Evolutionary conservation across 1,140 invertebrate species (phyloP).

Genomic region (Penaeus indicus): DNA sequence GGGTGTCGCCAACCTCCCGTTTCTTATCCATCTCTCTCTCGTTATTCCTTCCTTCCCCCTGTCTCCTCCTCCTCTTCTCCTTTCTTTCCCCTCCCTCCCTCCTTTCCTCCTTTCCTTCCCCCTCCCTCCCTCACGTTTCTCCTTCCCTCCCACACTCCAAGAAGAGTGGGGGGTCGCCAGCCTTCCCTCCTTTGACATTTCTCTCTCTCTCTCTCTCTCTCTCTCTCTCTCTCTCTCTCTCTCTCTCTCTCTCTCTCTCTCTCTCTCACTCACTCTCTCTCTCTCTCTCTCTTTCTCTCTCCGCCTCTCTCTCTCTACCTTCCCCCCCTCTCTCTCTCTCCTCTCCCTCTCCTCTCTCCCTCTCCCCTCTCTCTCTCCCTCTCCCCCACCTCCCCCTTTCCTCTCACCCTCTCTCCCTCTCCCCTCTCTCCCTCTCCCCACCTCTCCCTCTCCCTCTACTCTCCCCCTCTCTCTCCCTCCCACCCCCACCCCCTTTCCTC

Average conservation of each 20-base stretch:
- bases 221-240: neutral
- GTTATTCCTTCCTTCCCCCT: neutral
- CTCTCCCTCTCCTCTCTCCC: neutral
- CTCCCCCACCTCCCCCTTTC: neutral
- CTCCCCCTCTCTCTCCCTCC: neutral
- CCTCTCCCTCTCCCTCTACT: neutral
- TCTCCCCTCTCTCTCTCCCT: neutral
- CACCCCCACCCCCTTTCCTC: neutral
- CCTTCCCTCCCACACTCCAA: neutral
- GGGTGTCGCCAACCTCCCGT: too few species aligned
- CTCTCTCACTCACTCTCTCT: neutral
- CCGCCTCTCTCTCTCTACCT: neutral
- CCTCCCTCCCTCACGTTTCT: neutral
- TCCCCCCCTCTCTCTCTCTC: neutral
- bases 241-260: neutral
- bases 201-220: neutral
- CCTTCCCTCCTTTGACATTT: neutral
- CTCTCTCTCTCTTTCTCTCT: neutral
- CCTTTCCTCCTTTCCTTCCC: neutral
- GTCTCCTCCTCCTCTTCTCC: neutral
- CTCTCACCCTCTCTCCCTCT: neutral
- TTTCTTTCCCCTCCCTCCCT: conserved; percentile 13
- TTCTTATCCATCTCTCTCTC: conserved; percentile 18
- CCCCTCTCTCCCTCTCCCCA: neutral
- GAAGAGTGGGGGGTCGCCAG: too few species aligned